Evolutionary conservation across 2,797 vertebrate genomes (phyloP), one percentile per base, ranked within the genome.

Genomic region (Geotrypetes seraphini): DNA sequence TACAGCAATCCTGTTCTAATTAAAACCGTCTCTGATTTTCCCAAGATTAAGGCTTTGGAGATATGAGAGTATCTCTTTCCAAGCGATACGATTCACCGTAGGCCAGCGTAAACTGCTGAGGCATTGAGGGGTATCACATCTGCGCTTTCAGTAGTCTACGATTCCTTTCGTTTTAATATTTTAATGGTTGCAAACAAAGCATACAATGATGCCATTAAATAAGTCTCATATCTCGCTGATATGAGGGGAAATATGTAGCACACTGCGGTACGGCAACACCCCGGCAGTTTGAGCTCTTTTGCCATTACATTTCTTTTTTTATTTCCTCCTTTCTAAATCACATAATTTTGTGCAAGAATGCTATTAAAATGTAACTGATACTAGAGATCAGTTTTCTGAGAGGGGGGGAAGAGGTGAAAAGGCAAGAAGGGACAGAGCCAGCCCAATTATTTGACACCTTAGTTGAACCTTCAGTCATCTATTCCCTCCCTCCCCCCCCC

Each of bases 1-100:
- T 75, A 64, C 71, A 55, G 20, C 60, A 73, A 83, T 81, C 64
- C 75, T 63, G 66, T 69, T 84, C 76, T 87, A 84, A 91, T 87
- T 88, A 84, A 89, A 89, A 81, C 79, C 67, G 12, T 26, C 53
- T 62, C 53, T 71, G 53, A 75, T 53, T 63, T 58, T 72, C 75
- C 68, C 63, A 75, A 78, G 73, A 79, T 75, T 73, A 76, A 68
- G 57, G 60, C 63, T 61, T 62, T 50, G 60, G 46, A 24, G 43
- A 60, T 30, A 43, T 49, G 31, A 27, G 60, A 64, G 34, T 67
- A 72, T 77, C 69, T 60, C 36, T 61, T 83, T 78, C 70, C 68
- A 54, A 63, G 60, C 64, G 69, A 72, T 53, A 39, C 39, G 67
- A 79, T 70, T 50, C 42, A 38, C 41, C 42, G 50, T 28, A 57